Evolutionary conservation across 1,140 invertebrate genomes (phyloP), one percentile per base, ranked within the genome.

Genomic region (Aphidius ervi): DNA sequence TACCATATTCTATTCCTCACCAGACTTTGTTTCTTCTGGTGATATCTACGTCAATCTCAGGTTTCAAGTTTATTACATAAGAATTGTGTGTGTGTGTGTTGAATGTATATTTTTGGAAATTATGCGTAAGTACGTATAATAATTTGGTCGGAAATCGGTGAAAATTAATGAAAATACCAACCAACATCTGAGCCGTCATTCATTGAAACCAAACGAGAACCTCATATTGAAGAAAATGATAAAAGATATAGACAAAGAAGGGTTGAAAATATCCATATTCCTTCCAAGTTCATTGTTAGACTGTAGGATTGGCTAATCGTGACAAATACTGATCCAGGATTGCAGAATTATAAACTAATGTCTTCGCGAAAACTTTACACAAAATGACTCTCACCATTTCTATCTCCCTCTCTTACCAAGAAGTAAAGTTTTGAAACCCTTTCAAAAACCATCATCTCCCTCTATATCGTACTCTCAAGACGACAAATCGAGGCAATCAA

Each of bases 311-410:
- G 72, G 70, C 70, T 78, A 78, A 79, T 79, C 74, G 76, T 78
- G 75, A 78, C 76, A 78, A 79, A 78, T 78, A 78, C 76, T 78
- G 76, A 79, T 78, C 74, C 72, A 56, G 69, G 74, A 78, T 79
- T 73, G 75, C 71, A 72, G 73, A 78, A 78, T 79, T 77, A 78
- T 77, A 78, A 78, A 77, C 75, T 78, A 77, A 77, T 76, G 75
- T 74, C 73, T 39, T n/a, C n/a, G 40, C 16, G 40, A 39, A 54
- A 54, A 54, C 41, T 54, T 54, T 54, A 41, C n/a, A 9, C 39
- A n/a, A 41, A 54, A 39, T 54, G 52, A 40, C 52, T 54, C 40
- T 39, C 52, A 31, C 23, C 23, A 31, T 54, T n/a, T n/a, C 39
- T 39, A 4, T 40, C 7, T 3, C 39, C 9, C 52, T 37, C 52